Evolutionary conservation across 2,888 invertebrate species (phyloP).

Genomic region (Euproctis similis): DNA sequence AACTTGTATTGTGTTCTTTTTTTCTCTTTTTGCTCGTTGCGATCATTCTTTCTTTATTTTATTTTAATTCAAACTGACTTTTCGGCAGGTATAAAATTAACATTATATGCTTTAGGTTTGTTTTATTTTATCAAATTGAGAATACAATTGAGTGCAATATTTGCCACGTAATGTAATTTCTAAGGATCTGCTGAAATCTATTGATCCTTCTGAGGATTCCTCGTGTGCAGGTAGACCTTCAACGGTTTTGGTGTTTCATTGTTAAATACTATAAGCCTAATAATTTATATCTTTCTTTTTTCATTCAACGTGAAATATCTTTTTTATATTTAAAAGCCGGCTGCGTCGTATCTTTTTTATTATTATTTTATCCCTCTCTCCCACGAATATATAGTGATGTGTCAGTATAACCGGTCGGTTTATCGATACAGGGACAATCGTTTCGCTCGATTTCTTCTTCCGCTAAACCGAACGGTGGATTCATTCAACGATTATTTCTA

Average conservation of each 20-base stretch:
- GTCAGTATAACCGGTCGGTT: slow-evolving; percentile 38
- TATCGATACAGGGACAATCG: slow-evolving; percentile 41
- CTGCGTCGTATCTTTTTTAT: slow-evolving; percentile 18
- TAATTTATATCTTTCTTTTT: slow-evolving; percentile 40
- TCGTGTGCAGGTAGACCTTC: slow-evolving; percentile 38
- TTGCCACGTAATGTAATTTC: slow-evolving; percentile 30
- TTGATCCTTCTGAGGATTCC: slow-evolving; percentile 30
- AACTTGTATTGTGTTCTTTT: slow-evolving; percentile 48
- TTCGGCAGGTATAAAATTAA: slow-evolving; percentile 26
- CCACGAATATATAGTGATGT: slow-evolving; percentile 43
- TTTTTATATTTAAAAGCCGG: slow-evolving; percentile 22
- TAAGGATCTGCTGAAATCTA: slow-evolving; percentile 34
- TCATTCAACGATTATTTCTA: slow-evolving; percentile 58
- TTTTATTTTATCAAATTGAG: too few species aligned
- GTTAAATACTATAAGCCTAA: slow-evolving; percentile 31
- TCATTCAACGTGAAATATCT: slow-evolving; percentile 36
- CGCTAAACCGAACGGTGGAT: slow-evolving; percentile 36
- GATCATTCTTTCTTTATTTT: slow-evolving; percentile 24
- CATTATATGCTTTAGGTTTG: slow-evolving; percentile 7
- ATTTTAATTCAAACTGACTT: too few species aligned
- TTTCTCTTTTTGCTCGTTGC: slow-evolving; percentile 36
- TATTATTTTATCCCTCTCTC: slow-evolving; percentile 37
- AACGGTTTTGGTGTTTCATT: slow-evolving; percentile 42
- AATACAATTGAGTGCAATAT: too few species aligned
- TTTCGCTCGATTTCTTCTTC: slow-evolving; percentile 56